phyloP scores from a whole-genome alignment of 37 sponge, comb jelly and placozoan genomes.

The Axinella damicornis region DNA sequence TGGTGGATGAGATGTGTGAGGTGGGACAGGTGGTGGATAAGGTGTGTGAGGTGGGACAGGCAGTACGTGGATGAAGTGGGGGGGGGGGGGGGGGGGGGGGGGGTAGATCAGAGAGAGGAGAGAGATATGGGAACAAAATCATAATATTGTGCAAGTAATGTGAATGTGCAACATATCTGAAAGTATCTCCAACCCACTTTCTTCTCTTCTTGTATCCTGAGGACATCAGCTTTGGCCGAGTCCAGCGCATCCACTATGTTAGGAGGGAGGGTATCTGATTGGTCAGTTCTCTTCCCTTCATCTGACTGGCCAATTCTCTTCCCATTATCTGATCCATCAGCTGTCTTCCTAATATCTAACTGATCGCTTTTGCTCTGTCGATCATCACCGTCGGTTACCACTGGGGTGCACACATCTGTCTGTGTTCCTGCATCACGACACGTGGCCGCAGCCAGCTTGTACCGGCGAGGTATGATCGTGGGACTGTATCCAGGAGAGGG shows the following conservation, averaged over 20 bases:
- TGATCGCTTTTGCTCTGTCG: background rate
- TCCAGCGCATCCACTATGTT: constrained; percentile 4
- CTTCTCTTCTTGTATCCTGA: constrained; percentile 23
- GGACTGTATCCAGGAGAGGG: constrained; percentile 16
- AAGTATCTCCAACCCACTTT: too few species aligned
- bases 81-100: too few species aligned
- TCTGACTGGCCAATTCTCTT: background rate
- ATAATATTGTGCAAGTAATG: too few species aligned
- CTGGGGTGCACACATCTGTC: background rate
- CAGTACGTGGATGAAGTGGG: too few species aligned
- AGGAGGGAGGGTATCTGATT: background rate
- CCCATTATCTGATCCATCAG: background rate
- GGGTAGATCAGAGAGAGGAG: too few species aligned
- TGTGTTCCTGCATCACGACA: constrained; percentile 46
- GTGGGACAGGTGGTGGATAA: too few species aligned
- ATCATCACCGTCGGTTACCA: too few species aligned
- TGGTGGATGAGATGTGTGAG: too few species aligned
- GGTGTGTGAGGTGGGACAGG: too few species aligned
- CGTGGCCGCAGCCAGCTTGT: constrained; percentile 50
- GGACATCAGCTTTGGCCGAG: constrained; percentile 12
- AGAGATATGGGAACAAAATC: too few species aligned
- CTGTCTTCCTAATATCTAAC: background rate
- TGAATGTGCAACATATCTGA: too few species aligned
- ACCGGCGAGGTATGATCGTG: constrained; percentile 40
- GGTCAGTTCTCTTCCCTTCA: background rate